A percentile compares a stretch with the other conserved stretches of the same genome.
Conservation (phyloP, 1,140 invertebrate genomes). For the Bombus breviceps region DNA sequence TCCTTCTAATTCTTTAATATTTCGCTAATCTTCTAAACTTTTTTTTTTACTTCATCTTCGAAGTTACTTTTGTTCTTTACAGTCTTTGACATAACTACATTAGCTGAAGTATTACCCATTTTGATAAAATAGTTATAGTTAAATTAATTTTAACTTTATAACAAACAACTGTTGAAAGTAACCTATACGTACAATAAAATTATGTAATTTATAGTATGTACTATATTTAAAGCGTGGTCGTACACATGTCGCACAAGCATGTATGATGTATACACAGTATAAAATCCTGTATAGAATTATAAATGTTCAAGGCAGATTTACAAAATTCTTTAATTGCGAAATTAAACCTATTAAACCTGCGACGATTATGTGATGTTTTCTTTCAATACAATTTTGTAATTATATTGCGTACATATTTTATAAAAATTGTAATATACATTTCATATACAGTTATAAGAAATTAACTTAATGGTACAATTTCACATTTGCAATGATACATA, state of each 20-base stretch:
- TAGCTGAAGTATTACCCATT: constrained; percentile 81
- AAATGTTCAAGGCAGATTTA: constrained; percentile 5
- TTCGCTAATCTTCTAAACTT: constrained; percentile 95
- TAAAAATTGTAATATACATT: neutral
- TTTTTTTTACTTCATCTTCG: constrained; percentile 94
- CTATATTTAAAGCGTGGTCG: no score
- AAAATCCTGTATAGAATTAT: no score
- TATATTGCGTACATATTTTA: neutral
- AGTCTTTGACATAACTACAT: constrained; percentile 85
- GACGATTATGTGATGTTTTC: neutral
- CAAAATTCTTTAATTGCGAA: neutral
- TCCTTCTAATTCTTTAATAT: constrained; percentile 98
- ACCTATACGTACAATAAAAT: neutral
- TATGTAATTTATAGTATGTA: neutral
- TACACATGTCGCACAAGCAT: no score
- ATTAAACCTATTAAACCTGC: neutral
- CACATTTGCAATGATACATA: neutral
- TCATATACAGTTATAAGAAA: neutral
- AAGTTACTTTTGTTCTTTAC: constrained; percentile 85
- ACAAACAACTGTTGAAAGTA: neutral
- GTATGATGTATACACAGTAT: no score
- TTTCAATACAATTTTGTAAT: neutral
- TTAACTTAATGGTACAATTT: neutral
- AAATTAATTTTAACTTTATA: neutral
- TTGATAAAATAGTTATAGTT: constrained; percentile 1